Evolutionary conservation across 2,113 vertebrate species (phyloP).

Genomic region (Manacus vitellinus): DNA sequence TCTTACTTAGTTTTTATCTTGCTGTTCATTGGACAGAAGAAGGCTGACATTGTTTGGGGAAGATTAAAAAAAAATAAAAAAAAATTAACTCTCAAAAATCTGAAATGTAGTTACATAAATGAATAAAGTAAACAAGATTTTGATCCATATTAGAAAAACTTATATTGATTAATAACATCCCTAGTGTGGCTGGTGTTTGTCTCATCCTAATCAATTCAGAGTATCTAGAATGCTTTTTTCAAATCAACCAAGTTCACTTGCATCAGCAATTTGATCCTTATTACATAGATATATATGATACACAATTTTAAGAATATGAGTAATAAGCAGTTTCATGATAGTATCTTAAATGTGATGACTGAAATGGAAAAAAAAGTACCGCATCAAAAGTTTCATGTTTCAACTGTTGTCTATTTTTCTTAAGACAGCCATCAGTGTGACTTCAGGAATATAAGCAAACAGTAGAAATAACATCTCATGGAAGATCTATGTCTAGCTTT

Average conservation of each 20-base stretch:
- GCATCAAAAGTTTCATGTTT: neutral
- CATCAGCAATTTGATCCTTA: neutral
- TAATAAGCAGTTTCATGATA: neutral
- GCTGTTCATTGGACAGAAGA: neutral
- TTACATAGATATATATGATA: neutral
- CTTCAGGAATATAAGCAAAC: neutral
- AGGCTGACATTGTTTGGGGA: neutral
- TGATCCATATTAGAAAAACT: neutral
- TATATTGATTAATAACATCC: neutral
- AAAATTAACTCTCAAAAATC: neutral
- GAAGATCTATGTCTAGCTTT: neutral
- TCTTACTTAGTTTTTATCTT: neutral
- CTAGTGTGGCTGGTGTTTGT: neutral
- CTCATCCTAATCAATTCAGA: neutral
- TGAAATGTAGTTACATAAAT: neutral
- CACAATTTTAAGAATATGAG: neutral
- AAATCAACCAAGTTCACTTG: neutral
- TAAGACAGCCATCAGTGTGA: neutral
- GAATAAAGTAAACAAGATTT: neutral
- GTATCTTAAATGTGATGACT: neutral
- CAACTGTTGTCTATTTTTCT: neutral
- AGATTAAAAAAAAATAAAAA: neutral
- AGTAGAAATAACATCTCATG: neutral
- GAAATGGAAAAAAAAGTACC: neutral
- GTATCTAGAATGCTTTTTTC: neutral